Evolutionary conservation across 2,888 invertebrate genomes (phyloP).

Genomic region (Ctenicera cuprea): DNA sequence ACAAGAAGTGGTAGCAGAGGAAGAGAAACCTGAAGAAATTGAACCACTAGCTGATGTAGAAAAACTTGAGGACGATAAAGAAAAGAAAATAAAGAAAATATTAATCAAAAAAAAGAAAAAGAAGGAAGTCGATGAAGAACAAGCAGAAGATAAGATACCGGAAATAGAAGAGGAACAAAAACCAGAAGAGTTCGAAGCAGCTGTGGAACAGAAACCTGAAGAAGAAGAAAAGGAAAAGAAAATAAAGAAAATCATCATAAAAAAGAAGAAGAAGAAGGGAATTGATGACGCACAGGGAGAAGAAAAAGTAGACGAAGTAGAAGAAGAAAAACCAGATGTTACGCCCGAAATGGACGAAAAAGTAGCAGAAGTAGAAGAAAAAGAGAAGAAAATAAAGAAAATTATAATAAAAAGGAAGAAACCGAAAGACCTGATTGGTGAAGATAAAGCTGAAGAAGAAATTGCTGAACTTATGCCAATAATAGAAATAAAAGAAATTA

Average conservation of each 20-base stretch:
- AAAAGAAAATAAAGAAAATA: slow-evolving; percentile 55
- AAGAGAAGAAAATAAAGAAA: slow-evolving; percentile 60
- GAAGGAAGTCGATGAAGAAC: slow-evolving; percentile 55
- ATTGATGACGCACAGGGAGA: slow-evolving; percentile 46
- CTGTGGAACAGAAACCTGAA: slow-evolving; percentile 54
- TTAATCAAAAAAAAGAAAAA: slow-evolving; percentile 60
- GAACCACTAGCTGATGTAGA: slow-evolving; percentile 70
- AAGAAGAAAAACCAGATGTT: slow-evolving; percentile 60
- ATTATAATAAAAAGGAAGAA: slow-evolving; percentile 61
- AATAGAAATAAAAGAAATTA: slow-evolving; percentile 72
- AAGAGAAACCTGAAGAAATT: slow-evolving; percentile 73
- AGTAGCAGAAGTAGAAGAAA: slow-evolving; percentile 58
- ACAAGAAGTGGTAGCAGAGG: slow-evolving; percentile 69
- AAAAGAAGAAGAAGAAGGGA: too few relatives aligned
- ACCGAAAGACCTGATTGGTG: slow-evolving; percentile 56
- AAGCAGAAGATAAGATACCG: slow-evolving; percentile 48
- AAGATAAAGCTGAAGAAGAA: slow-evolving; percentile 71
- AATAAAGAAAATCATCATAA: slow-evolving; percentile 45
- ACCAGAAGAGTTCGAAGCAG: not conserved
- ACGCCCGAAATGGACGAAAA: slow-evolving; percentile 63
- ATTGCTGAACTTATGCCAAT: slow-evolving; percentile 67
- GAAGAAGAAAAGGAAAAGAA: slow-evolving; percentile 52
- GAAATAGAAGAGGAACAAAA: slow-evolving; percentile 58
- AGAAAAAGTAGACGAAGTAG: slow-evolving; percentile 34
- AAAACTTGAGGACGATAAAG: slow-evolving; percentile 47